phyloP scores from a whole-genome alignment of 1,140 invertebrate species.

The Diabrotica undecimpunctata region DNA sequence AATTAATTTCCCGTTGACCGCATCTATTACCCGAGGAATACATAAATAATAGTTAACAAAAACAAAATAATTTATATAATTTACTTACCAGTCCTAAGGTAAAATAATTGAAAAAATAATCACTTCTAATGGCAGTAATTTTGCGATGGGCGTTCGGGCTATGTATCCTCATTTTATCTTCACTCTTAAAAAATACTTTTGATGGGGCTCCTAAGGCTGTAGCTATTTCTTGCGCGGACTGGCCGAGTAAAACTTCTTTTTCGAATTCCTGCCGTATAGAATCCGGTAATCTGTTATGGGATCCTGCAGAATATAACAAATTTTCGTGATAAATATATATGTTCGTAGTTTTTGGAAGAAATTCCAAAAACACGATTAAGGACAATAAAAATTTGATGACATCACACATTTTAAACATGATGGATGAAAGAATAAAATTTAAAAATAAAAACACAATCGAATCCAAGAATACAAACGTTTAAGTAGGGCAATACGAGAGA shows the following conservation, averaged over 20 bases:
- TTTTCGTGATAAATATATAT: no score
- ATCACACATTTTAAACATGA: no score
- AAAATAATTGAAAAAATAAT: slow-evolving; percentile 98
- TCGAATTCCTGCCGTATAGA: slow-evolving; percentile 48
- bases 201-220: slow-evolving; percentile 64
- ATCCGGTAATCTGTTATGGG: slow-evolving; percentile 39
- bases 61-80: slow-evolving; percentile 1
- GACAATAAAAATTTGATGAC: no score
- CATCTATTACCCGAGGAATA: no score
- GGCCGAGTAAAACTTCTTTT: slow-evolving; percentile 73
- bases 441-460: no score
- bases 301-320: slow-evolving; percentile 23
- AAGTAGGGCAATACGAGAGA: no score
- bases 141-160: slow-evolving; percentile 81
- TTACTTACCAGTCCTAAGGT: slow-evolving; percentile 83
- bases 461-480: no score
- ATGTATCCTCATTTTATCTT: slow-evolving; percentile 98
- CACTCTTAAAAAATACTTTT: slow-evolving; percentile 92
- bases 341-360: no score
- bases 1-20: no score
- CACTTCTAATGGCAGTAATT: slow-evolving; percentile 69
- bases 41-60: no score
- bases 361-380: no score
- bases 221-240: slow-evolving; percentile 81
- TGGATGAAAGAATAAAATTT: no score